A percentile compares a stretch with the other conserved stretches of the same genome.
Evolutionary conservation across 2,113 vertebrate species (phyloP).

Genomic region (Felis catus): DNA sequence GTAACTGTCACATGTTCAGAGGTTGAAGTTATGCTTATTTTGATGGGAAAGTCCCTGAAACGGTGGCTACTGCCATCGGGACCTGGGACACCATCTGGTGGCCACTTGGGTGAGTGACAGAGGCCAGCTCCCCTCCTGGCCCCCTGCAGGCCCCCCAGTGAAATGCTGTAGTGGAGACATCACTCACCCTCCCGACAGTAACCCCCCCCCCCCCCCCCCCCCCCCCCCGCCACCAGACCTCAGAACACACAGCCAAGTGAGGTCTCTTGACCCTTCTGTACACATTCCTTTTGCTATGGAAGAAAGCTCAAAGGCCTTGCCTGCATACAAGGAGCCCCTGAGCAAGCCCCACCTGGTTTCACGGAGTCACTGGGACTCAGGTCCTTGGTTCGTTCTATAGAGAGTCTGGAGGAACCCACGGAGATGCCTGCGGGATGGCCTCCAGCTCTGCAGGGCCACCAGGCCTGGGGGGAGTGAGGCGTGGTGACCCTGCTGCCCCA

Average conservation of each 20-base stretch:
- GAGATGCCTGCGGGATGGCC: not conserved
- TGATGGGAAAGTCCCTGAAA: not conserved
- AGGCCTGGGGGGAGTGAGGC: not conserved
- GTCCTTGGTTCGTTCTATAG: not conserved
- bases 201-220: too few relatives aligned
- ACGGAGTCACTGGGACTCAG: not conserved
- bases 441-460: not conserved
- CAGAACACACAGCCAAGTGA: not conserved
- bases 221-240: too few relatives aligned
- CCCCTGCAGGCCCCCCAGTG: too few relatives aligned
- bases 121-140: not conserved
- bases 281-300: not conserved
- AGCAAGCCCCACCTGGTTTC: accelerated
- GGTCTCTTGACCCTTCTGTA: not conserved
- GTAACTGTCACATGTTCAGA: not conserved
- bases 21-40: not conserved
- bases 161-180: not conserved
- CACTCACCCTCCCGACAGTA: accelerated
- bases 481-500: not conserved
- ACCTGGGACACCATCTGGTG: conserved; percentile 45
- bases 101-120: not conserved
- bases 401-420: not conserved
- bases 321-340: not conserved
- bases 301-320: too few relatives aligned
- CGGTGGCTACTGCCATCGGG: not conserved